phyloP scores from a whole-genome alignment of 2,797 vertebrate species.

The Bradypus variegatus region DNA sequence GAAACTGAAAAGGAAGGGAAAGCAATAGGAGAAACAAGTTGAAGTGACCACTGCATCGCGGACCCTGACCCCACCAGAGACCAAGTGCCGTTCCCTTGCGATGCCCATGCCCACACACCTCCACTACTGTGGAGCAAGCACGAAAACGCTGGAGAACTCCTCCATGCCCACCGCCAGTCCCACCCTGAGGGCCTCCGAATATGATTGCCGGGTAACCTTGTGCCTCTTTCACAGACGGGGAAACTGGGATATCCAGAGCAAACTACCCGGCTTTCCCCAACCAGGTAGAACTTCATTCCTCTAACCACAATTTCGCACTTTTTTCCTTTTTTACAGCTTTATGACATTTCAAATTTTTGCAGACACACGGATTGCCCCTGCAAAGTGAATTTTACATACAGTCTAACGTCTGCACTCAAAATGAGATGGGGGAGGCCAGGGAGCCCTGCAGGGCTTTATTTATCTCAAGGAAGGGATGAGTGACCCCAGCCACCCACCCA shows the following conservation, averaged over 20 bases:
- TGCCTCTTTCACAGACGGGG: neutral
- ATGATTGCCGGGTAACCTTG: neutral
- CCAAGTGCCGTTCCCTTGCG: neutral
- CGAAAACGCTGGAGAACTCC: neutral
- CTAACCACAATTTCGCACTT: conserved; percentile 34
- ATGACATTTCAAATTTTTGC: conserved; percentile 30
- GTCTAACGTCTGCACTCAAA: conserved; percentile 29
- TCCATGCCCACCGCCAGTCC: neutral
- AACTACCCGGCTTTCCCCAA: neutral
- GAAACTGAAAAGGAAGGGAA: conserved; percentile 55
- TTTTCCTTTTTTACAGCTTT: conserved; percentile 4
- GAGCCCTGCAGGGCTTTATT: neutral
- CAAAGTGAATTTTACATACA: conserved; percentile 48
- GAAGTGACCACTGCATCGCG: neutral
- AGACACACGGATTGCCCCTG: neutral
- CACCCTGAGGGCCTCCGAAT: neutral
- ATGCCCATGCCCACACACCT: neutral
- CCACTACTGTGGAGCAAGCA: neutral
- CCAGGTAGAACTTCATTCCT: conserved; percentile 43
- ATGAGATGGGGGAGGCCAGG: neutral
- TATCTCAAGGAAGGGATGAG: neutral
- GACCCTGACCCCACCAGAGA: neutral
- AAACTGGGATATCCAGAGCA: conserved; percentile 38
- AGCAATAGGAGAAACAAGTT: conserved; percentile 35
- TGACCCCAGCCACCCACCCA: neutral